phyloP scores from a whole-genome alignment of 1,140 invertebrate species.

The Drosophila nebulosa region DNA sequence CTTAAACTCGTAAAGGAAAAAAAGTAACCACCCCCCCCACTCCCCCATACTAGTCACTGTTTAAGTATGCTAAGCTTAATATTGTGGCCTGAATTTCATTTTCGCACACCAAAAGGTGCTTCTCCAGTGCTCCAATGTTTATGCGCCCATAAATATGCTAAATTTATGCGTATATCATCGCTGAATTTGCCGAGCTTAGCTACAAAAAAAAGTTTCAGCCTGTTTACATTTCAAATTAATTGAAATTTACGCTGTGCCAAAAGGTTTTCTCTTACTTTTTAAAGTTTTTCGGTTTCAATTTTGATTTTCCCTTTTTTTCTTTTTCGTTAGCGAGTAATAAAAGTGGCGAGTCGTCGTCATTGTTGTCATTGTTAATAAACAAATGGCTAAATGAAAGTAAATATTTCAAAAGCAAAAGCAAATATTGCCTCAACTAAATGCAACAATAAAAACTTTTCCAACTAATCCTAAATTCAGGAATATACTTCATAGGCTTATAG shows the following conservation, averaged over 20 bases:
- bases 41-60: neutral
- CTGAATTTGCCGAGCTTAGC: conserved; percentile 32
- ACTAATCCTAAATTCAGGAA: no score
- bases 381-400: neutral
- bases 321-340: neutral
- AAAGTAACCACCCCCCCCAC: neutral
- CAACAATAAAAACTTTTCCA: no score
- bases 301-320: neutral
- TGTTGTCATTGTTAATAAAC: neutral
- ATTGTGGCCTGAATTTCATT: conserved; percentile 46
- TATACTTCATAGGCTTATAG: no score
- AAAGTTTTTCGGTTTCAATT: conserved; percentile 13
- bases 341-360: neutral
- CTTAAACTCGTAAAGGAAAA: conserved; percentile 45
- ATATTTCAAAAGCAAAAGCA: neutral
- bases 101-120: conserved; percentile 43
- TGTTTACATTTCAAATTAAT: conserved; percentile 53
- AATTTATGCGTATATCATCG: conserved; percentile 48
- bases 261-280: conserved; percentile 33
- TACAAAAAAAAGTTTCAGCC: conserved; percentile 49
- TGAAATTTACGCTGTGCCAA: conserved; percentile 64
- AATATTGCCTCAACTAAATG: no score
- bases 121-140: conserved; percentile 40
- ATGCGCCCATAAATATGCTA: conserved; percentile 51
- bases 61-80: conserved; percentile 41